phyloP scores from a whole-genome alignment of 2,888 invertebrate genomes.

The Tetragonisca angustula region DNA sequence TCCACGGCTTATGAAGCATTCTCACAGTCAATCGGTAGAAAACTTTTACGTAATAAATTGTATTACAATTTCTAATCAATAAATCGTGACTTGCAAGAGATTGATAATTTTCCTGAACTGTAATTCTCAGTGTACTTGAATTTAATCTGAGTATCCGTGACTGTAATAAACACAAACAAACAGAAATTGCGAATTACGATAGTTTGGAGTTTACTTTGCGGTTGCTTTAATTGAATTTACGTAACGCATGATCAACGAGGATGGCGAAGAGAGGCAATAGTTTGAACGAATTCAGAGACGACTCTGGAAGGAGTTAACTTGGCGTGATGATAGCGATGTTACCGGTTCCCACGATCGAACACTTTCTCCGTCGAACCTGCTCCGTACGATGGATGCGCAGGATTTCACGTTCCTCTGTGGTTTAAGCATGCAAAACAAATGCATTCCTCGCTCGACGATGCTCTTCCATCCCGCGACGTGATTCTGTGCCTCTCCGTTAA shows the following conservation, averaged over 20 bases:
- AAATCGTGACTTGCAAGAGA: no score
- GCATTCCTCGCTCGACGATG: constrained; percentile 22
- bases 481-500: constrained; percentile 1
- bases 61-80: not conserved
- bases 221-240: not conserved
- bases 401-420: constrained; percentile 43
- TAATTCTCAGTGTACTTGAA: not conserved
- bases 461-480: not conserved
- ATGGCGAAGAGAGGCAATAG: not conserved
- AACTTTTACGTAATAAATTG: not conserved
- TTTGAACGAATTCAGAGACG: constrained; percentile 14
- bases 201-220: not conserved
- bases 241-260: constrained; percentile 16
- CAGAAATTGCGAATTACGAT: not conserved
- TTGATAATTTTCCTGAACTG: not conserved
- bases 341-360: constrained; percentile 80
- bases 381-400: constrained; percentile 44
- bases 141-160: not conserved
- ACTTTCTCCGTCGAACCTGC: constrained; percentile 78
- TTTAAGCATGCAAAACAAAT: constrained; percentile 43
- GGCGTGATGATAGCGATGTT: constrained; percentile 51
- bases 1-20: not conserved
- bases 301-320: constrained; percentile 46
- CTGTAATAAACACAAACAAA: not conserved
- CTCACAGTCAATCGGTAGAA: not conserved